These are phyloP conservation scores for Macroglossus sobrinus DNA, from an alignment of 2,113 vertebrate species.

Conservation along the genomic window DNA sequence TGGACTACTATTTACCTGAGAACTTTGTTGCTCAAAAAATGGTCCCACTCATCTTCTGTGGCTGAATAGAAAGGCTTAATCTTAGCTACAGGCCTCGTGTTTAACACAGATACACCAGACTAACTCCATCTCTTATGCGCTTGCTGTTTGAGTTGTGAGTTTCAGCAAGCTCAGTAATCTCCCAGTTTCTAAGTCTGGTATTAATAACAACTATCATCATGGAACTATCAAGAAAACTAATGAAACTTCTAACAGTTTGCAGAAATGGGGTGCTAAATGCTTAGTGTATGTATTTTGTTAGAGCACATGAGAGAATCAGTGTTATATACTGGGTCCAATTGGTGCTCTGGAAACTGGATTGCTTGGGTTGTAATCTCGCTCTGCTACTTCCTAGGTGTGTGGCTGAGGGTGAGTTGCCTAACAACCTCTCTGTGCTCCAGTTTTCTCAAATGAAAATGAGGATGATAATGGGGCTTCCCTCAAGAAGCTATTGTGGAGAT, in stretches of 20 bases:
- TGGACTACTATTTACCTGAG: neutral
- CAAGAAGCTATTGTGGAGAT: neutral
- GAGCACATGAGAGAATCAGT: neutral
- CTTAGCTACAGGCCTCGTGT: neutral
- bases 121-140: neutral
- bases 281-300: neutral
- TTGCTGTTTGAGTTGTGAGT: neutral
- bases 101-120: neutral
- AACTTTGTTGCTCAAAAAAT: neutral
- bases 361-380: neutral
- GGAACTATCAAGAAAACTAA: neutral
- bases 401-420: neutral
- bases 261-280: neutral
- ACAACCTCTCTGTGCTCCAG: neutral
- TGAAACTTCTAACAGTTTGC: neutral
- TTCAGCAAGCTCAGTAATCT: neutral
- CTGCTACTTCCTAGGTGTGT: accelerated
- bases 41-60: neutral
- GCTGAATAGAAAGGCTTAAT: neutral
- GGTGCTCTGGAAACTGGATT: neutral
- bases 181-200: neutral
- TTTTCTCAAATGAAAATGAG: neutral
- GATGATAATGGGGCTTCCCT: neutral
- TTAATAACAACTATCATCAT: neutral
- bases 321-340: no score